Conservation (phyloP, 2,797 vertebrate genomes). For the Clarias pachynema region DNA sequence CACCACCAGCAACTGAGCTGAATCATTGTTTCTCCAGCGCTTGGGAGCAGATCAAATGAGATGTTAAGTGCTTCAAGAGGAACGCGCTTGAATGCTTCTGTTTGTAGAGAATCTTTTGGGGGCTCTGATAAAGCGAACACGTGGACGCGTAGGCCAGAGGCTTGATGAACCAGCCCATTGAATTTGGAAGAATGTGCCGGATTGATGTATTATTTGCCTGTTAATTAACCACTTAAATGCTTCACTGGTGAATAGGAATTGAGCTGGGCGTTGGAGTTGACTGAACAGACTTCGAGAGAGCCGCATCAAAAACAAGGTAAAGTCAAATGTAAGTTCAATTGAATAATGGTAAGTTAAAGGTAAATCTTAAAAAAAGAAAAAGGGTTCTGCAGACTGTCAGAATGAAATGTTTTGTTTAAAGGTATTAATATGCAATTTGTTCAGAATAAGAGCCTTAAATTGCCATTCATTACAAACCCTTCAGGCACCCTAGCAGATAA, state of each 20-base stretch:
- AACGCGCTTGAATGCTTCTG: constrained; percentile 60
- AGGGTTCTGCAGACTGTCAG: background rate
- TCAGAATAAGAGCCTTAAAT: background rate
- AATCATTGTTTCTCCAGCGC: constrained; percentile 44
- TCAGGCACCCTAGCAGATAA: constrained; percentile 42
- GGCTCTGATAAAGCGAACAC: constrained; percentile 32
- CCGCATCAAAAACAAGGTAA: background rate
- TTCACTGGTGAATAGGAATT: background rate
- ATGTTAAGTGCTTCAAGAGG: constrained; percentile 59
- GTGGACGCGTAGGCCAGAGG: constrained; percentile 54
- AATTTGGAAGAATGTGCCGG: constrained; percentile 57
- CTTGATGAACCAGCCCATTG: constrained; percentile 56
- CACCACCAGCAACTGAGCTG: constrained; percentile 24
- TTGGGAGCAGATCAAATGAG: constrained; percentile 51
- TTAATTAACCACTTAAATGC: constrained; percentile 54
- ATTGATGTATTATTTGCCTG: constrained; percentile 62
- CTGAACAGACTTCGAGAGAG: background rate
- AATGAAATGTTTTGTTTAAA: background rate
- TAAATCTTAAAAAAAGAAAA: constrained; percentile 47
- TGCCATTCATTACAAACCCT: constrained; percentile 17
- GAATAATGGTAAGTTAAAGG: too few species aligned
- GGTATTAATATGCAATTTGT: background rate
- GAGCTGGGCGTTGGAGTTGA: constrained; percentile 48
- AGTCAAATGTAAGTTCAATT: too few species aligned
- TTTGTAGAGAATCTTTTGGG: constrained; percentile 53